A percentile compares a stretch with the other conserved stretches of the same genome.
phyloP scores from a whole-genome alignment of 2,797 vertebrate genomes.

The Myotis myotis region DNA sequence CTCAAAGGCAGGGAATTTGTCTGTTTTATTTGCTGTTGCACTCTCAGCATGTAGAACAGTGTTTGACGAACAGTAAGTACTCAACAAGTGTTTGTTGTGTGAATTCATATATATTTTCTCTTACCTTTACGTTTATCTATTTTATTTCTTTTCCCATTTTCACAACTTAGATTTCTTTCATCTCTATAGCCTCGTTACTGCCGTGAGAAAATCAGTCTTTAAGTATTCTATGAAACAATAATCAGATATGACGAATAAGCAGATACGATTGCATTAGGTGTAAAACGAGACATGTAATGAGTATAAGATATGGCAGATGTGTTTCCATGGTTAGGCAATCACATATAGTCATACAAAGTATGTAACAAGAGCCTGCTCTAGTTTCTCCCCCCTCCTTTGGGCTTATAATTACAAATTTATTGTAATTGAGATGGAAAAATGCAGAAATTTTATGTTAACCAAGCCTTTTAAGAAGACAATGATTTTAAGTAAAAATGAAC shows the following conservation, averaged over 20 bases:
- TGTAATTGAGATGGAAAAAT: neutral
- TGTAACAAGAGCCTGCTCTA: neutral
- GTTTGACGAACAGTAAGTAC: neutral
- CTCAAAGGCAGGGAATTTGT: neutral
- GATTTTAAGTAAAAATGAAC: conserved; percentile 23
- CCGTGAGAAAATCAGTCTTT: neutral
- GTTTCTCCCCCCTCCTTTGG: neutral
- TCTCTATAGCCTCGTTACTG: neutral
- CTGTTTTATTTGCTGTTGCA: neutral
- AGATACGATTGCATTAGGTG: neutral
- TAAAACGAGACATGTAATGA: neutral
- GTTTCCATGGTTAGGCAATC: neutral
- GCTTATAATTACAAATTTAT: neutral
- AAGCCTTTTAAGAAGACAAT: conserved; percentile 1
- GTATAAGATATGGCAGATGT: neutral
- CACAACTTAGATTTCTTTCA: neutral
- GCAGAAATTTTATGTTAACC: neutral
- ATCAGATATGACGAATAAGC: neutral
- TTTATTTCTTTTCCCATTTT: neutral
- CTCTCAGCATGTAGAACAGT: neutral
- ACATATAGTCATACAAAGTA: neutral
- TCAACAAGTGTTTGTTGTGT: neutral
- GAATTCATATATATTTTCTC: neutral
- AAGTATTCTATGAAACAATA: neutral
- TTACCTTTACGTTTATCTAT: neutral